Percentiles rank a stretch among this genome's conserved stretches.
phyloP scores from a whole-genome alignment of 2,888 invertebrate genomes.

The Adela reaumurella region DNA sequence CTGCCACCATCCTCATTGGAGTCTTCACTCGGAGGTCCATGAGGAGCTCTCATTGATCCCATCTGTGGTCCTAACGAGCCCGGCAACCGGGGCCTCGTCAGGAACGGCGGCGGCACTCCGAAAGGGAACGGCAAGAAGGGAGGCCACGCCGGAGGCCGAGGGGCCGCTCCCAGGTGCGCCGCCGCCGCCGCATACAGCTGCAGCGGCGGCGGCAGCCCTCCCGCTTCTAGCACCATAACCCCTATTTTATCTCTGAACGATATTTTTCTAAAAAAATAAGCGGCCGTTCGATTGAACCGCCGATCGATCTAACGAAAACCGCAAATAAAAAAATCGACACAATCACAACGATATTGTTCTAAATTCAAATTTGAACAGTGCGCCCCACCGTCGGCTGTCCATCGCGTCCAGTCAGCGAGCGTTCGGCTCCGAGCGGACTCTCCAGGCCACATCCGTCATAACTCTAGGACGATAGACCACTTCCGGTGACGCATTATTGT shows the following conservation, averaged over 20 bases:
- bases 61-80: slow-evolving; percentile 23
- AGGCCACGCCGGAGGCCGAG: slow-evolving; percentile 56
- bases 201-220: slow-evolving; percentile 66
- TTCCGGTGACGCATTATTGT: neutral
- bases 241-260: slow-evolving; percentile 8
- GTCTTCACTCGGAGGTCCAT: slow-evolving; percentile 53
- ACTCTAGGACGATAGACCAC: neutral
- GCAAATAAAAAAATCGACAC: neutral
- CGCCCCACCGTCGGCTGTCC: neutral
- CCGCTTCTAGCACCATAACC: slow-evolving; percentile 62
- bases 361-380: neutral
- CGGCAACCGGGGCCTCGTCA: slow-evolving; percentile 41
- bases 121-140: slow-evolving; percentile 57
- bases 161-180: slow-evolving; percentile 45
- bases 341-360: neutral
- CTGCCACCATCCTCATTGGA: slow-evolving; percentile 54
- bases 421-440: neutral
- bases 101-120: slow-evolving; percentile 56
- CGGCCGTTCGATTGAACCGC: too few species aligned
- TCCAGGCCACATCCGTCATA: neutral
- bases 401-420: neutral
- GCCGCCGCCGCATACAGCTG: slow-evolving; percentile 69
- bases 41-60: slow-evolving; percentile 32
- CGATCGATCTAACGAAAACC: neutral
- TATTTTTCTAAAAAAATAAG: neutral